phyloP scores from a whole-genome alignment of 2,797 vertebrate species.

The Antrozous pallidus region DNA sequence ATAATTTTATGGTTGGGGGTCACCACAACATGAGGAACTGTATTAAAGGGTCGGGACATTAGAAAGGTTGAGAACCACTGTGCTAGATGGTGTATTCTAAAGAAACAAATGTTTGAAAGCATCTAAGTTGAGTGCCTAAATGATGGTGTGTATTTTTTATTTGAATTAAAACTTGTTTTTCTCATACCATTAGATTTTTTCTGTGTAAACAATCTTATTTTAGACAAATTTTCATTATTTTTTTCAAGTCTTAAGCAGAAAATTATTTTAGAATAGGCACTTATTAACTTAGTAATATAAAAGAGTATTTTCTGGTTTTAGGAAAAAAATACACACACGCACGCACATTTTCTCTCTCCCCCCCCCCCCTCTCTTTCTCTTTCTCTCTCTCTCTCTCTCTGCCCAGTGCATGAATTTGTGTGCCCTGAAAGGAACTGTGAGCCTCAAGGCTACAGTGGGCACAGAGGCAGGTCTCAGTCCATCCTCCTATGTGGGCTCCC shows the following conservation, averaged over 20 bases:
- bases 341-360: no score
- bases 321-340: not conserved
- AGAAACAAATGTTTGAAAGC: not conserved
- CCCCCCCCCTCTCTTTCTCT: no score
- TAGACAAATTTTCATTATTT: not conserved
- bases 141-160: not conserved
- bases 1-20: no score
- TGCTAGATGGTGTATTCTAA: not conserved
- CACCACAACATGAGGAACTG: no score
- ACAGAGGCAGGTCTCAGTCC: no score
- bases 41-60: no score
- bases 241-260: slow-evolving; percentile 45
- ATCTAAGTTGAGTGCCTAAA: not conserved
- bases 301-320: not conserved
- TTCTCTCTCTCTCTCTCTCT: no score
- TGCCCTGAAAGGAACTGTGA: no score
- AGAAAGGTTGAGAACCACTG: no score
- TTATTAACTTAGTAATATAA: slow-evolving; percentile 13
- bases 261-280: not conserved
- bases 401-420: no score
- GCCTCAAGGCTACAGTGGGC: no score
- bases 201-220: not conserved
- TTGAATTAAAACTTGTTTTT: slow-evolving; percentile 8
- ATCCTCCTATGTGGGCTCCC: no score
- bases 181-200: not conserved